Evolutionary conservation across 1,140 invertebrate species (phyloP), one percentile per base, ranked within the genome.

Genomic region (Andrena cerasifolii): DNA sequence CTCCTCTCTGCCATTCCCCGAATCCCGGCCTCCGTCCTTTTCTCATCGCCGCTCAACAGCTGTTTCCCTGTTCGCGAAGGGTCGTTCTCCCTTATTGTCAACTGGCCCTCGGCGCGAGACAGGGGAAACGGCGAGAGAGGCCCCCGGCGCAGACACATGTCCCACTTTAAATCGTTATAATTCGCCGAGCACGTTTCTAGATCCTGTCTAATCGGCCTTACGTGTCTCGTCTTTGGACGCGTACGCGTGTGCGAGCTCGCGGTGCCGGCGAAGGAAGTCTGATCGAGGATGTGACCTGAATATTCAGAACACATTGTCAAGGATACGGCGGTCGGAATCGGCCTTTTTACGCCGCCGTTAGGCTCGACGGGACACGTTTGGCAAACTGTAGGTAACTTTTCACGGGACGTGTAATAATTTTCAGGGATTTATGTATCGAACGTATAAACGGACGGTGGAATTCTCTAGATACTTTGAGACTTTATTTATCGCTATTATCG

Each of bases 21-120:
- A 78, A 67, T 79, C 71, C 84, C 71, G 58, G 70, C 67, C 58
- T 79, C 59, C 76, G 67, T 76, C 65, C 76, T 83, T 74, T 75
- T 87, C 80, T 83, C 80, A 77, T 77, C 79, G 79, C 86, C 89
- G 88, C 79, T 76, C 73, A 90, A 91, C 91, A 92, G 91, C 91
- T 92, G 91, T 92, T 91, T 92, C 88, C 89, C 89, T 87, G 78
- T 71, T 83, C 78, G 81, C 79, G 65, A 87, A 87, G 86, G 84
- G 83, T 85, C 83, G 71, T 70, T 73, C 84, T 85, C 85, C 85
- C 87, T 89, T 85, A 91, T 92, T 91, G 87, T 91, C 89, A 91
- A 90, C 88, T 78, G 80, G 65, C 47, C 71, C 40, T n/a, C 24
- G 14, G 14, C 54, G 63, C n/a, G 31, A 45, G n/a, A 14, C 45